These are phyloP conservation scores for Dolichoris vasculosae DNA, from an alignment of 1,140 invertebrate species.

Conservation along the genomic window DNA sequence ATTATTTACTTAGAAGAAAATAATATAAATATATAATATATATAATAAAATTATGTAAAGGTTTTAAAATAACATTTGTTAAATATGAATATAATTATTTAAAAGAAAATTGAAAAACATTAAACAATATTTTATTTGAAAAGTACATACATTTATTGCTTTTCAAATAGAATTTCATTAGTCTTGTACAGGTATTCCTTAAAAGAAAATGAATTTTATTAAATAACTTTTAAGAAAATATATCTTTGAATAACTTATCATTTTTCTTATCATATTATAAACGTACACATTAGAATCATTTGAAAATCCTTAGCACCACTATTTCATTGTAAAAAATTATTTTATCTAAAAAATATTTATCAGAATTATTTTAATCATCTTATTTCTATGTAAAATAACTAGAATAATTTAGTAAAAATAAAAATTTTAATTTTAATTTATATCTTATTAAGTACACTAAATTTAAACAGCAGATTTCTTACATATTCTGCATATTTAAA, in stretches of 20 bases:
- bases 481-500: background rate
- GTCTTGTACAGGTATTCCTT: background rate
- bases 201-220: slow-evolving; percentile 67
- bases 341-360: slow-evolving; percentile 12
- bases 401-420: background rate
- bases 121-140: background rate
- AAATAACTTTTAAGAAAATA: slow-evolving; percentile 56
- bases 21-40: too few relatives aligned
- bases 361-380: background rate
- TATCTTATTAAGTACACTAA: background rate
- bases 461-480: background rate
- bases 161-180: background rate
- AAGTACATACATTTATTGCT: background rate
- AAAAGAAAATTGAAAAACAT: background rate
- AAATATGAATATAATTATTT: too few relatives aligned
- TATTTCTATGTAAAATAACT: background rate
- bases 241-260: slow-evolving; percentile 15
- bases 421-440: background rate
- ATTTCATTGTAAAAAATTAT: slow-evolving; percentile 3
- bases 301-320: background rate
- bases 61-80: too few relatives aligned
- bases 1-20: too few relatives aligned
- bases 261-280: slow-evolving; percentile 7
- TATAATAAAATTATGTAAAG: too few relatives aligned
- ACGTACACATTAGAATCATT: background rate